Percentiles rank a stretch among this genome's conserved stretches.
Evolutionary conservation across 2,888 invertebrate genomes (phyloP).

Genomic region (Ashinkailepas kermadecensis): DNA sequence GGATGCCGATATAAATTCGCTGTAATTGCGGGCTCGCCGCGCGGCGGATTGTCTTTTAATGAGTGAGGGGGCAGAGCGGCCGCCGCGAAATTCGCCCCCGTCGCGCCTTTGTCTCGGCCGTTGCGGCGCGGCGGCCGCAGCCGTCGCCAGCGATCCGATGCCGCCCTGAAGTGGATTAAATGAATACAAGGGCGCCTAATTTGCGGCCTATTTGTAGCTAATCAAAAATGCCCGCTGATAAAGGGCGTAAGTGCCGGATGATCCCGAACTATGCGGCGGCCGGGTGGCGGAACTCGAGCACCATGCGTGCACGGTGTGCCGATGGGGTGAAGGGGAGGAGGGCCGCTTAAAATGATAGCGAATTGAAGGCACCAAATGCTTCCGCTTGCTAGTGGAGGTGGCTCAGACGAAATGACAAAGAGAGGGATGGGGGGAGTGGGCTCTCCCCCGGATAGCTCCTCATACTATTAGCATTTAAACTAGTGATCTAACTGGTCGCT

Average conservation of each 20-base stretch:
- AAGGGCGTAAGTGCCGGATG: neutral
- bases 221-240: neutral
- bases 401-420: no score
- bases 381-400: no score
- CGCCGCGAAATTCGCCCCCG: neutral
- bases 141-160: neutral
- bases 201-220: conserved; percentile 4
- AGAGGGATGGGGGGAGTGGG: no score
- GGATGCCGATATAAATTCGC: neutral
- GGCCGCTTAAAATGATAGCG: no score
- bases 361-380: no score
- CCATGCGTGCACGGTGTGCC: no score
- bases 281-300: no score
- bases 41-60: conserved; percentile 1
- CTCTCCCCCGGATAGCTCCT: no score
- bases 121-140: neutral
- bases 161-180: neutral
- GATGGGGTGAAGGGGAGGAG: no score
- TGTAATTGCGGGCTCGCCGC: neutral
- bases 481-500: no score
- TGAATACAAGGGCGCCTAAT: conserved; percentile 1
- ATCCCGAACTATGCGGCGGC: neutral
- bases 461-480: no score
- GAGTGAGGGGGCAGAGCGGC: neutral
- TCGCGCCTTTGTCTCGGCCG: neutral